Evolutionary conservation across 2,113 vertebrate genomes (phyloP).

Genomic region (Gila orcuttii): DNA sequence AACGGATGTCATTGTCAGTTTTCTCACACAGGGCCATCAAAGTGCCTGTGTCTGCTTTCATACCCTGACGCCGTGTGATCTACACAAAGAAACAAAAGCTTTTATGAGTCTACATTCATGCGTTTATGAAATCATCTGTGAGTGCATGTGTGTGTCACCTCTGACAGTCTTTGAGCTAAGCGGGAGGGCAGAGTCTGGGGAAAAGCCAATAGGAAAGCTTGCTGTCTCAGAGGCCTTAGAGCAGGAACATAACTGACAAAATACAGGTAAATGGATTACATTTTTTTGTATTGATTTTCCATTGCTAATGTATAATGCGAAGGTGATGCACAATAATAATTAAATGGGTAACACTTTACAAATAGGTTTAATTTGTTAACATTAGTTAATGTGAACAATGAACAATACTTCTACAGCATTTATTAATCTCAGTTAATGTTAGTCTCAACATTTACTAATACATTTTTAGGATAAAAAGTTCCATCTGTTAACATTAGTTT

Average conservation of each 20-base stretch:
- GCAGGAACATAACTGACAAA: slow-evolving; percentile 85
- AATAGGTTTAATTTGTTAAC: too few relatives aligned
- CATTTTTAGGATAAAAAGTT: too few relatives aligned
- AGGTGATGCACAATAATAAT: not conserved
- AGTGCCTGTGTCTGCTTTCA: slow-evolving; percentile 80
- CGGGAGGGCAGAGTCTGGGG: slow-evolving; percentile 85
- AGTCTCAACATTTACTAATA: too few relatives aligned
- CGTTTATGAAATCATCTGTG: not conserved
- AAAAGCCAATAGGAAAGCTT: slow-evolving; percentile 85
- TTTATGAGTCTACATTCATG: not conserved
- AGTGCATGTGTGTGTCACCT: slow-evolving; percentile 73
- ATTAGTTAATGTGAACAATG: too few relatives aligned
- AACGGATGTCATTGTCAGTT: slow-evolving; percentile 90
- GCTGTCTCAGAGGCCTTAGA: slow-evolving; percentile 87
- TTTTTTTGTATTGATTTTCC: not conserved
- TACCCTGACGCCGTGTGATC: slow-evolving; percentile 81
- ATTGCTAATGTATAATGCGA: not conserved
- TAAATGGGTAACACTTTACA: not conserved
- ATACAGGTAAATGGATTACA: not conserved
- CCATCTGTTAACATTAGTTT: too few relatives aligned
- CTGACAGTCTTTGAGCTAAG: slow-evolving; percentile 87
- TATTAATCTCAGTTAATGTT: too few relatives aligned
- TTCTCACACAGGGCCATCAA: slow-evolving; percentile 90
- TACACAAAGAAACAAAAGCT: slow-evolving; percentile 57
- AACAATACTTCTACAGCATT: too few relatives aligned